Percentiles rank a stretch among this genome's conserved stretches.
These are phyloP conservation scores for Dexiosoma caninum DNA, from an alignment of 2,888 invertebrate species.

Conservation along the genomic window DNA sequence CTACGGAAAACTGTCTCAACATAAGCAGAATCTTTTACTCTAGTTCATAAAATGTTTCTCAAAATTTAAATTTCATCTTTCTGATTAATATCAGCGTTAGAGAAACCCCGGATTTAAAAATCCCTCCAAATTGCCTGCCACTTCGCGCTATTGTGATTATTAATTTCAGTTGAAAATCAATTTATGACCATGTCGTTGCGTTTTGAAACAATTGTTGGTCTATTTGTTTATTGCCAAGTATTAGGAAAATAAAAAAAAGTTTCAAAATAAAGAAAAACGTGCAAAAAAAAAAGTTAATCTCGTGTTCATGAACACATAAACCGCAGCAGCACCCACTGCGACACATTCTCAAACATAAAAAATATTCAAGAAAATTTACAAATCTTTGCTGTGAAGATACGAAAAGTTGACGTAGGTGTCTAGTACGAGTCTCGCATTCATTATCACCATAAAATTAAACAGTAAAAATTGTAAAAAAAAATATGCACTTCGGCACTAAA, in stretches of 20 bases:
- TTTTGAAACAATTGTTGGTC: background rate
- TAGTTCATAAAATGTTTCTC: too few species aligned
- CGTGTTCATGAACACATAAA: constrained; percentile 54
- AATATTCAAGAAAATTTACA: background rate
- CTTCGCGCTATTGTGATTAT: too few species aligned
- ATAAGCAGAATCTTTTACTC: too few species aligned
- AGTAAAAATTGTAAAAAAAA: background rate
- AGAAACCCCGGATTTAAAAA: too few species aligned
- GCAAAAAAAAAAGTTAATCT: constrained; percentile 31
- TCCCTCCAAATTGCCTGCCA: too few species aligned
- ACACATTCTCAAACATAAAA: background rate
- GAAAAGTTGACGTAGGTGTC: constrained; percentile 13
- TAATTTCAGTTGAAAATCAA: background rate
- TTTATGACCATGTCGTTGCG: background rate
- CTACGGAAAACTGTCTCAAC: too few species aligned
- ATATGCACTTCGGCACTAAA: too few species aligned
- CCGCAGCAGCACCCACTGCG: constrained; percentile 25
- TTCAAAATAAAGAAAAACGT: constrained; percentile 20
- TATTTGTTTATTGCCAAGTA: constrained; percentile 14
- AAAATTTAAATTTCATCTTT: too few species aligned
- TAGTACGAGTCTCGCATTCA: too few species aligned
- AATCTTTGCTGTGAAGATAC: constrained; percentile 16
- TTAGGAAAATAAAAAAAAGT: constrained; percentile 3
- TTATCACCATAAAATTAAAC: constrained; percentile 9
- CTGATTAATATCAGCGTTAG: too few species aligned